These are phyloP conservation scores for Maniola jurtina DNA, from an alignment of 1,140 invertebrate genomes.

Conservation along the genomic window DNA sequence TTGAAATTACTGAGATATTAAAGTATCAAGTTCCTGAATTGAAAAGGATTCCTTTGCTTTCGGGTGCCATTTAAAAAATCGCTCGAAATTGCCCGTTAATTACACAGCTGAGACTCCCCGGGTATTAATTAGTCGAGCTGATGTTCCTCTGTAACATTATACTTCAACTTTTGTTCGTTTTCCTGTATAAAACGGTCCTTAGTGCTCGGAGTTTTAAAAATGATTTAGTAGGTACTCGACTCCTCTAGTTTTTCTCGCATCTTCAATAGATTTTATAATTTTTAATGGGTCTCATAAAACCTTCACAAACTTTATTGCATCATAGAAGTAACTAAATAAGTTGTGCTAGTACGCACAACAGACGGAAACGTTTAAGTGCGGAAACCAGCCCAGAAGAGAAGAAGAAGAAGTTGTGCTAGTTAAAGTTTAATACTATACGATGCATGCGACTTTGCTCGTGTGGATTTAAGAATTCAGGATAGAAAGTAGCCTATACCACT, in stretches of 20 bases:
- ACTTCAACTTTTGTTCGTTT: neutral
- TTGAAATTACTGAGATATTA: constrained; percentile 11
- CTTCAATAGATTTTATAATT: no score
- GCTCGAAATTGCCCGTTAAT: constrained; percentile 26
- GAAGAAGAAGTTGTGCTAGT: no score
- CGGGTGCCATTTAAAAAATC: constrained; percentile 26
- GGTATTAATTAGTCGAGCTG: constrained; percentile 20
- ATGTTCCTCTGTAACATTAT: constrained; percentile 16
- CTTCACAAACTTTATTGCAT: no score
- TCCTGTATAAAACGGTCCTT: neutral
- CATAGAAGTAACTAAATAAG: no score
- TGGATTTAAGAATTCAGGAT: no score
- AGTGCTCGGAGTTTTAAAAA: neutral
- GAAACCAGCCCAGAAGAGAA: no score
- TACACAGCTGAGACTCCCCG: constrained; percentile 20
- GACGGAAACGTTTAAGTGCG: no score
- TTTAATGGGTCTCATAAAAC: no score
- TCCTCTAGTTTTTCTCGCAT: neutral
- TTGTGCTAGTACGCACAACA: no score
- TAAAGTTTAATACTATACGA: no score
- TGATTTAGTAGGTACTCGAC: neutral
- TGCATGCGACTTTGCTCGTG: no score
- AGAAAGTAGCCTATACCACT: no score
- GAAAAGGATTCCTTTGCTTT: constrained; percentile 16
- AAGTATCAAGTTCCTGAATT: constrained; percentile 21